Percentiles rank a stretch among this genome's conserved stretches.
phyloP scores from a whole-genome alignment of 1,140 invertebrate genomes.

The Eciton burchellii region DNA sequence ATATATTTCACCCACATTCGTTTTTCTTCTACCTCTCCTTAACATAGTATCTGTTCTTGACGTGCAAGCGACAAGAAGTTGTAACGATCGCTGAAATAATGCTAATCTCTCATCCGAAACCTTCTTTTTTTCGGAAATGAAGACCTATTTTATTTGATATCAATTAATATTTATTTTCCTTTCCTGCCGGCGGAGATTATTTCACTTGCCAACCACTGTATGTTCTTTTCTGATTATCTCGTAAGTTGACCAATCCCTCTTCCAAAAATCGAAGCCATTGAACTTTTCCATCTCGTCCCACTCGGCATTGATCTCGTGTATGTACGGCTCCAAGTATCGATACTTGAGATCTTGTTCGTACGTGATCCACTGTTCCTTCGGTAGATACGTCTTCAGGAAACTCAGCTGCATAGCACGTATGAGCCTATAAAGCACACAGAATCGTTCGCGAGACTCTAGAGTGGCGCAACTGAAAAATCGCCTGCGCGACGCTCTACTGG shows the following conservation, averaged over 20 bases:
- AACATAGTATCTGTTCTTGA: too few species aligned
- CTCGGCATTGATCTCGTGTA: constrained; percentile 60
- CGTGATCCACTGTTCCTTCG: constrained; percentile 70
- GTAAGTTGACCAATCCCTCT: constrained; percentile 21
- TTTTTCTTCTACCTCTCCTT: neutral
- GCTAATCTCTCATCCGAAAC: neutral
- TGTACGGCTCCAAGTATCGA: constrained; percentile 58
- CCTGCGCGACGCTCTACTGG: neutral
- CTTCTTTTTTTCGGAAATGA: neutral
- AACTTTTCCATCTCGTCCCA: constrained; percentile 65
- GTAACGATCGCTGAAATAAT: too few species aligned
- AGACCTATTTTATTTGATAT: neutral
- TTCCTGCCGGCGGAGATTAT: too few species aligned
- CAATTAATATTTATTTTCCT: too few species aligned
- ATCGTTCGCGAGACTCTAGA: constrained; percentile 7
- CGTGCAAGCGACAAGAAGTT: too few species aligned
- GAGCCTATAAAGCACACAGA: constrained; percentile 55
- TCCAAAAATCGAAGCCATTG: constrained; percentile 58
- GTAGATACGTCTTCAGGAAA: constrained; percentile 58
- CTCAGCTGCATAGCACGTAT: constrained; percentile 61
- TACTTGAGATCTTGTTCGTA: constrained; percentile 67
- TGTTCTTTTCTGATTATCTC: constrained; percentile 26
- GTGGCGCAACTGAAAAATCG: constrained; percentile 32
- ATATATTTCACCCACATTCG: neutral
- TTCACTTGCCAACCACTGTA: too few species aligned